Evolutionary conservation across 1,140 invertebrate genomes (phyloP).

Genomic region (Micrasema longulum): DNA sequence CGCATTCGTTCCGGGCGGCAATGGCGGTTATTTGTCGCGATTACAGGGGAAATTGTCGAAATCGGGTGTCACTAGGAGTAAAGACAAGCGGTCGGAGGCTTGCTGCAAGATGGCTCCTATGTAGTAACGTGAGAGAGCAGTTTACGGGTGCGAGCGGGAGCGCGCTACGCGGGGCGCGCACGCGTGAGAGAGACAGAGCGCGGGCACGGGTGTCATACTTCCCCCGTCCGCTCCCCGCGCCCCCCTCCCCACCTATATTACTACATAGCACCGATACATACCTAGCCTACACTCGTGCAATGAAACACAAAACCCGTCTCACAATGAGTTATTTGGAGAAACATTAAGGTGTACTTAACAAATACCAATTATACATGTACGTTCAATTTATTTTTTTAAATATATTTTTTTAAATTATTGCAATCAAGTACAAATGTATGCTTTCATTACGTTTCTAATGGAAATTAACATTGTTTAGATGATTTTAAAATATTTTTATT

Average conservation of each 20-base stretch:
- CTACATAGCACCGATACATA: constrained; percentile 42
- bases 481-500: too few species aligned
- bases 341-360: constrained; percentile 30
- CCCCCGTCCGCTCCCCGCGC: constrained; percentile 3
- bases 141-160: constrained; percentile 23
- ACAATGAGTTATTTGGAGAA: constrained; percentile 36
- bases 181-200: too few species aligned
- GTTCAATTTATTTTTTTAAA: too few species aligned
- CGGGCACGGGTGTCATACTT: constrained; percentile 29
- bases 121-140: constrained; percentile 42
- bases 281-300: constrained; percentile 14
- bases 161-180: constrained; percentile 1
- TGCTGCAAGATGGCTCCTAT: constrained; percentile 46
- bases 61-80: constrained; percentile 45
- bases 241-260: constrained; percentile 39
- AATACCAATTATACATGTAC: constrained; percentile 23
- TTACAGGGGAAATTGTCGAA: constrained; percentile 42
- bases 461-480: too few species aligned
- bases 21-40: constrained; percentile 48
- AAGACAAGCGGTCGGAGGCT: constrained; percentile 47
- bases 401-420: too few species aligned
- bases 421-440: too few species aligned
- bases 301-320: constrained; percentile 33
- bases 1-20: constrained; percentile 1
- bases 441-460: too few species aligned